Percentiles rank a stretch among this genome's conserved stretches.
Evolutionary conservation across 2,797 vertebrate genomes (phyloP).

Genomic region (Pygocentrus nattereri): DNA sequence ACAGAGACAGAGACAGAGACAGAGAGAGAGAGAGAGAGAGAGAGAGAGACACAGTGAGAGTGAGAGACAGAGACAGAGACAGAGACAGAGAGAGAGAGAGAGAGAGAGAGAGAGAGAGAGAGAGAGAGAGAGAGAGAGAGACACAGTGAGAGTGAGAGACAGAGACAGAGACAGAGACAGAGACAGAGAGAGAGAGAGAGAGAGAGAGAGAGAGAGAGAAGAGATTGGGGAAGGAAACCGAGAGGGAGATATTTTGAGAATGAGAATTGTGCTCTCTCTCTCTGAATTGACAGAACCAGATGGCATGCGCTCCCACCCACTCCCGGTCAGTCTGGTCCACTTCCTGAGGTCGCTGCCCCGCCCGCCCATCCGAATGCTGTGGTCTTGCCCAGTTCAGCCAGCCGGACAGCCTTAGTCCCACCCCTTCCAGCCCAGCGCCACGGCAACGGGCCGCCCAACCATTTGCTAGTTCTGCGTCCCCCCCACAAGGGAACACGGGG

Average conservation of each 20-base stretch:
- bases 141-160: not conserved
- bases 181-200: no score
- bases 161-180: not conserved
- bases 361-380: constrained; percentile 48
- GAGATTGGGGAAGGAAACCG: constrained; percentile 4
- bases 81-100: not conserved
- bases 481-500: constrained; percentile 75
- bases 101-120: not conserved
- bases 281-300: constrained; percentile 38
- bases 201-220: not conserved
- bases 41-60: not conserved
- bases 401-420: constrained; percentile 27
- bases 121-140: not conserved
- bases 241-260: not conserved
- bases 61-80: not conserved
- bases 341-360: constrained; percentile 49
- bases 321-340: constrained; percentile 48
- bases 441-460: constrained; percentile 59
- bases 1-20: no score
- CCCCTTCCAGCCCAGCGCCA: constrained; percentile 39
- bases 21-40: not conserved
- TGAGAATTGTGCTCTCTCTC: not conserved
- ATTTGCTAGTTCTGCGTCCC: constrained; percentile 67
- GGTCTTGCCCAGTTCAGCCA: constrained; percentile 37
- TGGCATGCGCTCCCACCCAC: constrained; percentile 45